Base-by-base conservation (phyloP, 2,888 invertebrate species). In the Chironomus tentans region DNA sequence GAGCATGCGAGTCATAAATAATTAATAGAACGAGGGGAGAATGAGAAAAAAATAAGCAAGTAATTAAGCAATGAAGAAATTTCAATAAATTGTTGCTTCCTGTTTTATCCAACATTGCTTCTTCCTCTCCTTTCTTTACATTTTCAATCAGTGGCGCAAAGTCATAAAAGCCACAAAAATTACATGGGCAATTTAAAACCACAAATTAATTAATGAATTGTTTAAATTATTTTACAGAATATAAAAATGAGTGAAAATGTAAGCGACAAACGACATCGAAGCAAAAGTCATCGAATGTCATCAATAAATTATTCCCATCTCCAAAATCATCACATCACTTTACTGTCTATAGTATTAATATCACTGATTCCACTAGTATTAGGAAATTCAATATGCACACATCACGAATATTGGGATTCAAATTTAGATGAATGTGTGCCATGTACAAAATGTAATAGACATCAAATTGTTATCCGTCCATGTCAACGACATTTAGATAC, bases 401-500 rank as follows among this genome's bases (percentile, higher is more conserved):
- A 90, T 70, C 85, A 86, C 79, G 89, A 88, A 82, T 93, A 89
- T 88, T 91, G 92, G 88, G 88, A 91, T 83, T 85, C 88, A 78
- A 85, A 87, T 79, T 85, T 85, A 78, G 88, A 88, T 81, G 83
- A 84, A 79, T 93, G 92, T 84, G 84, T 87, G 80, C 88, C 90
- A 77, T 93, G 93, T 85, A 89, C 91, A 76, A 86, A 86, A 81
- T 92, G 92, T 84, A 88, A 89, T 79, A 87, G 86, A 76, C 83
- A 82, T 76, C 83, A 86, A 79, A 88, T 91, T 77, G 91, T 92
- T 62, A 82, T 90, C 78, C 86, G 89, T 76, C 92, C 92, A 76
- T 93, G 92, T 84, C 90, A 91, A 80, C 84, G 89, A 77, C 90
- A 92, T 84, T 86, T 89, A 78, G 91, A 93, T 83, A 91, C 92